Evolutionary conservation across 2,113 vertebrate species (phyloP), one percentile per base, ranked within the genome.

Genomic region (Apodemus speciosus): DNA sequence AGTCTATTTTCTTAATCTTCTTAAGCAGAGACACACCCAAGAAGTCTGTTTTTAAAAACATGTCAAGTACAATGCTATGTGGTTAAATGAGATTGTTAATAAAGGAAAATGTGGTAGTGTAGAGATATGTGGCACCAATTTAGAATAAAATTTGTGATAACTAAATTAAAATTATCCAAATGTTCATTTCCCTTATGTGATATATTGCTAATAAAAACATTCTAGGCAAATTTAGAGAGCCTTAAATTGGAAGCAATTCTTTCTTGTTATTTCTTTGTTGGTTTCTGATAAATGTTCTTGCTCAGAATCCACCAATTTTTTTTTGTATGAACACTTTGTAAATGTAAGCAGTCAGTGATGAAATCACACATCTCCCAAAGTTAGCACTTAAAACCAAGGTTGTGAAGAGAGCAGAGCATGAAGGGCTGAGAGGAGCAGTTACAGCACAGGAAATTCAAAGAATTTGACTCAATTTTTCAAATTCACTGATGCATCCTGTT

Each of bases 211-310:
- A 92, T 92, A 85, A 85, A 71, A 90, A 2, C 49, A 76, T 89
- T 88, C 80, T 90, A 72, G 60, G 25, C 49, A 3, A 71, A 87
- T 51, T 60, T 40, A 13, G 32, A 89, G 30, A 81, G 40, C 53
- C 60, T 95, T 94, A 89, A 91, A 81, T 73, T 89, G 81, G 40
- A 91, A 88, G 10, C 16, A 15, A 51, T 93, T 73, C 11, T 38
- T 62, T 79, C 32, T 20, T 46, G 23, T 18, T 66, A 16, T 66
- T 35, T 53, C 0, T 30, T 72, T 20, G 1, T 3, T 60, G 71
- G 58, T 58, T 66, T 58, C 1, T 84, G 32, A 49, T 1, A 73
- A 35, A 32, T 2, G 3, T 51, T 84, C 20, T 56, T 53, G 11
- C 43, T 91, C 13, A 62, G 46, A 66, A 32, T 51, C n/a, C 13